Base-by-base conservation (phyloP, 2,797 vertebrate genomes). In the Crocodylus rhombifer region DNA sequence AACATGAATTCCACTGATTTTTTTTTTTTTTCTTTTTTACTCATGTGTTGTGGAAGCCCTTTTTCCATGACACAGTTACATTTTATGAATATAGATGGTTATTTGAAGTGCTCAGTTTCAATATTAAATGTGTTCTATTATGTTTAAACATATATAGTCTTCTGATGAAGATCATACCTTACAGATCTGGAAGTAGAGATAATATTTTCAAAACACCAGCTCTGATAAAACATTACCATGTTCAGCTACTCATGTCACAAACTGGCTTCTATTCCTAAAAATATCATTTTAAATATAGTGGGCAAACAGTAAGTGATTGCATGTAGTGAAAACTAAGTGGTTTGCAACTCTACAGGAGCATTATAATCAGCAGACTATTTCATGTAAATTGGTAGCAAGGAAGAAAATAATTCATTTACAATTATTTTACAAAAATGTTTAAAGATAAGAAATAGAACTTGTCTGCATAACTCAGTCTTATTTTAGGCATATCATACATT, bases 171-270 rank as follows among this genome's bases (percentile, higher is more conserved):
- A 90, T 64, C 2, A 0, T 9, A 26, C 7, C 4, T 74, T 30
- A 3, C 4, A 86, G 6, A 18, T 6, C 10, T 78, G 82, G 42
- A 67, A 23, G 67, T 8, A 10, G 55, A 73, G 79, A 63, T 63
- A 90, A 86, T 80, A 7, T 60, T 9, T 86, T 51, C 42, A 51
- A 51, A 51, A 51, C 42, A 51, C 42, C n/a, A 61, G 15, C 6
- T 83, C 84, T n/a, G 26, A 58, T 0, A 0, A n/a, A 33, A 4
- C 0, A 2, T 42, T 57, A 5, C 28, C 33, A 60, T 18, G 21
- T 61, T 42, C 69, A 77, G 33, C 33, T 2, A 1, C 14, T 79
- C 83, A 81, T 4, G 1, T 77, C 25, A 69, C 0, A 26, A 5
- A 18, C 51, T 63, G 15, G 4, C 85, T 8, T 13, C 62, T 12